phyloP scores from a whole-genome alignment of 2,113 vertebrate species.

The Petroica traversi region DNA sequence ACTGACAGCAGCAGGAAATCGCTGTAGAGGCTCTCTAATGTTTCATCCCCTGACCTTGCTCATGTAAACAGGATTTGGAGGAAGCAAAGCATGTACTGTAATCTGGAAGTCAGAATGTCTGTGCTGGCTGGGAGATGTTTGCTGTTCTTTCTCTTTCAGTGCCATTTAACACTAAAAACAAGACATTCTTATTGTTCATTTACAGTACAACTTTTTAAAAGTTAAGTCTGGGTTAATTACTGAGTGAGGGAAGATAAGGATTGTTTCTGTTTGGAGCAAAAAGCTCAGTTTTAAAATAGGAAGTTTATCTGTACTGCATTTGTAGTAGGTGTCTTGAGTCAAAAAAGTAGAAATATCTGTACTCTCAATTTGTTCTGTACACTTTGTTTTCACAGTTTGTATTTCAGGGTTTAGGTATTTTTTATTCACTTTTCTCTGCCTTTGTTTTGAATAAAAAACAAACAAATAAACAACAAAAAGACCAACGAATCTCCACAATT shows the following conservation, averaged over 20 bases:
- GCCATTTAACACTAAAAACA: background rate
- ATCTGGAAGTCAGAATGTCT: constrained; percentile 34
- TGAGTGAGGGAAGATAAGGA: background rate
- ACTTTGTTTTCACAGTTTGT: background rate
- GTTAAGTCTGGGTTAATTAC: background rate
- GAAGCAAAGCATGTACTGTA: constrained; percentile 45
- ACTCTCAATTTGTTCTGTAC: background rate
- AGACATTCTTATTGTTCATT: background rate
- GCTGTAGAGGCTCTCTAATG: constrained; percentile 24
- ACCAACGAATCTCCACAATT: background rate
- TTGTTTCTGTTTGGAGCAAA: background rate
- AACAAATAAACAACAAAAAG: background rate
- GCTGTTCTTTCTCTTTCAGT: constrained; percentile 24
- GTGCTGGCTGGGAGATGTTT: background rate
- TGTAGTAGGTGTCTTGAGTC: background rate
- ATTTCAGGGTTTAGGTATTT: background rate
- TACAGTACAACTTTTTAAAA: background rate
- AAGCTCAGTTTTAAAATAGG: background rate
- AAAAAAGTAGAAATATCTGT: background rate
- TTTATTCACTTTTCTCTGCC: background rate
- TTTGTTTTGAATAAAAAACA: background rate
- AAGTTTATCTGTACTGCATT: background rate
- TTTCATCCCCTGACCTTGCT: constrained; percentile 57
- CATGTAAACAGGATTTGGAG: constrained; percentile 64
- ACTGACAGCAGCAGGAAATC: constrained; percentile 51